Percentiles rank a stretch among this genome's conserved stretches.
phyloP scores from a whole-genome alignment of 2,113 vertebrate genomes.

The Okapia johnstoni region DNA sequence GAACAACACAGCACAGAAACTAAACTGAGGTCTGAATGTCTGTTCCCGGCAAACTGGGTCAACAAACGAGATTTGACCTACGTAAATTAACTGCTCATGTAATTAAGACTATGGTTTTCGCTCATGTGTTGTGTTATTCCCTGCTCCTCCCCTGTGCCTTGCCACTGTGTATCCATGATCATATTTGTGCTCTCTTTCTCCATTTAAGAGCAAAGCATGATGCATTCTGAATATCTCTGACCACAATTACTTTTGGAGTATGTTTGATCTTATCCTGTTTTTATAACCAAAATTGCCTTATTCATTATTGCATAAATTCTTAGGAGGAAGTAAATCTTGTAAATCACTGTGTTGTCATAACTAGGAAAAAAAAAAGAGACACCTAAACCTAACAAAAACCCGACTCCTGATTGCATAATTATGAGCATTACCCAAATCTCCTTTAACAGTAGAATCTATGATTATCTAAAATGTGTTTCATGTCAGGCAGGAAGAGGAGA shows the following conservation, averaged over 20 bases:
- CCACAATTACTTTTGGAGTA: background rate
- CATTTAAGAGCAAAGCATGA: background rate
- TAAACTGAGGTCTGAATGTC: background rate
- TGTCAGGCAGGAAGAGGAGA: background rate
- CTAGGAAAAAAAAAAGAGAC: background rate
- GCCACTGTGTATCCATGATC: rapidly evolving
- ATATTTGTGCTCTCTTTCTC: background rate
- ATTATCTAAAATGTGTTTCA: background rate
- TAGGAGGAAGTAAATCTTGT: background rate
- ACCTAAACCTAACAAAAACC: background rate
- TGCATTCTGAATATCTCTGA: background rate
- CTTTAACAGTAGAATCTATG: background rate
- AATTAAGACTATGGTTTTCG: background rate
- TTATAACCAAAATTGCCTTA: constrained; percentile 17
- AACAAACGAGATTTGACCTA: background rate
- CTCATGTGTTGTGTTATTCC: rapidly evolving
- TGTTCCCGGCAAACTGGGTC: background rate
- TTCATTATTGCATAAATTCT: background rate
- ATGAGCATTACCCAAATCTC: background rate
- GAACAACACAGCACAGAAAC: background rate
- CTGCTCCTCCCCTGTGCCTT: rapidly evolving
- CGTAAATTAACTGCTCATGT: rapidly evolving
- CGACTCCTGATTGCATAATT: background rate
- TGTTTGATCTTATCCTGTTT: background rate
- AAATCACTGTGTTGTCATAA: background rate